Percentiles rank a stretch among this genome's conserved stretches.
Conservation (phyloP, 2,113 vertebrate species). For the Gallinago jamesoni region DNA sequence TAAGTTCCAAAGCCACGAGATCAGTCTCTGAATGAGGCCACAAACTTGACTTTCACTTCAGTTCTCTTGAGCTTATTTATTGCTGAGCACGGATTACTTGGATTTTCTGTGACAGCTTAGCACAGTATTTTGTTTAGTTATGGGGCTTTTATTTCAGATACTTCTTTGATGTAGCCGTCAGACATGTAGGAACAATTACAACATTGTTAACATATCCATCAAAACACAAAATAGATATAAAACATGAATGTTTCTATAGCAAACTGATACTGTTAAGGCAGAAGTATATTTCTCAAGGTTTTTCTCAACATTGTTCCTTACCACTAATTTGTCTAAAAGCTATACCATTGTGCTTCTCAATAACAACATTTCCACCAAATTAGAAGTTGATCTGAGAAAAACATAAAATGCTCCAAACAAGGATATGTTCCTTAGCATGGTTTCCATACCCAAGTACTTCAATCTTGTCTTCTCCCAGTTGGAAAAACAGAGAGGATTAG, state of each 20-base stretch:
- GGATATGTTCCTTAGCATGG: neutral
- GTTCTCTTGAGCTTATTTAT: neutral
- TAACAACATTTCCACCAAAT: neutral
- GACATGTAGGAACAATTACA: neutral
- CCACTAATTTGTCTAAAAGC: neutral
- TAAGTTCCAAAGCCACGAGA: neutral
- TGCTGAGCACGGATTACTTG: neutral
- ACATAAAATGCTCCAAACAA: neutral
- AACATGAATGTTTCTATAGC: neutral
- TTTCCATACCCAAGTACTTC: neutral
- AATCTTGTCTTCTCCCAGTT: neutral
- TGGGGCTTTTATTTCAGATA: neutral
- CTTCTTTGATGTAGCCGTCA: neutral
- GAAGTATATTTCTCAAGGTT: neutral
- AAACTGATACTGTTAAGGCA: neutral
- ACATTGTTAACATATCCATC: neutral
- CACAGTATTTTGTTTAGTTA: neutral
- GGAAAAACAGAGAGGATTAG: neutral
- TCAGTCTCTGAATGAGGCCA: neutral
- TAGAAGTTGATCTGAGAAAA: neutral
- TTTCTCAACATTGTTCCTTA: neutral
- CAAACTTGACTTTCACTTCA: neutral
- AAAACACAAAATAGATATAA: neutral
- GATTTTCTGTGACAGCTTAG: neutral
- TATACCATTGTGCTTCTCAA: neutral